Conservation (phyloP, 2,797 vertebrate genomes). For the Sebastes aleutianus region DNA sequence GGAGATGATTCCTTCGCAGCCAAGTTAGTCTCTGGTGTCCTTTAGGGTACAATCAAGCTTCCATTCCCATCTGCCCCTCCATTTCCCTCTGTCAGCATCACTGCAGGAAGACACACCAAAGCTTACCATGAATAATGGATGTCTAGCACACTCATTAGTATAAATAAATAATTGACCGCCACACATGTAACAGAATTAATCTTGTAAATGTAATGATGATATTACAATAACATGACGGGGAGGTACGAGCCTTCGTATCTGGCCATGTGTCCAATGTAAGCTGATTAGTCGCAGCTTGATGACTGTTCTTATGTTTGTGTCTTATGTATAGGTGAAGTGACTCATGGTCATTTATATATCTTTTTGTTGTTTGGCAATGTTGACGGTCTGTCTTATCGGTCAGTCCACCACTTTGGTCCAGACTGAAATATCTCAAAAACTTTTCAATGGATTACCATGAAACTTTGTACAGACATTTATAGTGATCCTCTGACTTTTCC, state of each 20-base stretch:
- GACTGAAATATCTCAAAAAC: background rate
- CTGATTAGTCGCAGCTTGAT: constrained; percentile 29
- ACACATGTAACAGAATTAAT: constrained; percentile 46
- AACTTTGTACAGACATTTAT: too few species aligned
- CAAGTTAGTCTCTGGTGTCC: constrained; percentile 36
- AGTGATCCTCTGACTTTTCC: too few species aligned
- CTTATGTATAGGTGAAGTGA: background rate
- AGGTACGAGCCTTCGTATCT: constrained; percentile 3
- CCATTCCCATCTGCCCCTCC: constrained; percentile 40
- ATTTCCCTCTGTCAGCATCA: constrained; percentile 59
- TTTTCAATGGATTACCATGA: too few species aligned
- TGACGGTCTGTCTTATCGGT: background rate
- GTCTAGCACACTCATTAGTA: constrained; percentile 53
- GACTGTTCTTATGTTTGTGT: constrained; percentile 5
- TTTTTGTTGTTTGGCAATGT: background rate
- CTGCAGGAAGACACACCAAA: constrained; percentile 38
- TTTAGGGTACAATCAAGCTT: constrained; percentile 42
- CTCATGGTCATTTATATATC: background rate
- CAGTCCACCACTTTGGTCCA: background rate
- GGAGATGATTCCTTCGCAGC: constrained; percentile 42
- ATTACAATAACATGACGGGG: constrained; percentile 36
- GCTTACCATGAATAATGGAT: constrained; percentile 67
- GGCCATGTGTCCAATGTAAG: background rate
- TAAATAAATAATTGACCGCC: constrained; percentile 66
- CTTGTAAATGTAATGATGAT: constrained; percentile 55